These are phyloP conservation scores for Calyptomena viridis DNA, from an alignment of 2,113 vertebrate species.

Conservation along the genomic window DNA sequence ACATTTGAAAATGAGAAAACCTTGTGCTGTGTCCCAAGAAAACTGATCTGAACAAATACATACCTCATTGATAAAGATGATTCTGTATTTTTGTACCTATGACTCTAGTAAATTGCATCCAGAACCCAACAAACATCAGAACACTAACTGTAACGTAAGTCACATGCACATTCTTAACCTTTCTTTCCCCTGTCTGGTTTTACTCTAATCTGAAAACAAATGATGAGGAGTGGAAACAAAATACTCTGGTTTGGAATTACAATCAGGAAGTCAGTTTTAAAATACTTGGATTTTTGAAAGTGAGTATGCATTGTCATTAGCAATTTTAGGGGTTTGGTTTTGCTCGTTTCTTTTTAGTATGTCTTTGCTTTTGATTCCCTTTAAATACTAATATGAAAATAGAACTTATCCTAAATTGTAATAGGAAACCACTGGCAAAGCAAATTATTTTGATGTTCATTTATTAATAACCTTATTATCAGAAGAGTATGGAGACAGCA, in stretches of 20 bases:
- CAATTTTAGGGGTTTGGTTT: not conserved
- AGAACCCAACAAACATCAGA: not conserved
- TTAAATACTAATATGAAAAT: not conserved
- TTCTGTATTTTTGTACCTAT: not conserved
- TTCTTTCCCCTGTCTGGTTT: not conserved
- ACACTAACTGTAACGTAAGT: not conserved
- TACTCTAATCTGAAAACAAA: not conserved
- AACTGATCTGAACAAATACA: not conserved
- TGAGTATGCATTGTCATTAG: not conserved
- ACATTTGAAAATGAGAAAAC: not conserved
- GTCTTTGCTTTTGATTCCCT: not conserved
- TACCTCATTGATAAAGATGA: not conserved
- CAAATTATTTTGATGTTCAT: not conserved
- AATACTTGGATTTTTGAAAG: not conserved
- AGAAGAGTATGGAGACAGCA: not conserved
- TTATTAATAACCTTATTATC: not conserved
- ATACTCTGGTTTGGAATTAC: not conserved
- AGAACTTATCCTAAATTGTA: not conserved
- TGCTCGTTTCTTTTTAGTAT: not conserved
- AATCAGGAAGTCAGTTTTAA: not conserved
- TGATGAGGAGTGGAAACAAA: not conserved
- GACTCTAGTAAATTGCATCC: not conserved
- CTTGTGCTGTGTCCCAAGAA: slow-evolving; percentile 60
- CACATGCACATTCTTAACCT: not conserved
- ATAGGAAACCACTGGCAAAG: not conserved